A percentile compares a stretch with the other conserved stretches of the same genome.
Evolutionary conservation across 2,797 vertebrate genomes (phyloP).

Genomic region (Manis javanica): DNA sequence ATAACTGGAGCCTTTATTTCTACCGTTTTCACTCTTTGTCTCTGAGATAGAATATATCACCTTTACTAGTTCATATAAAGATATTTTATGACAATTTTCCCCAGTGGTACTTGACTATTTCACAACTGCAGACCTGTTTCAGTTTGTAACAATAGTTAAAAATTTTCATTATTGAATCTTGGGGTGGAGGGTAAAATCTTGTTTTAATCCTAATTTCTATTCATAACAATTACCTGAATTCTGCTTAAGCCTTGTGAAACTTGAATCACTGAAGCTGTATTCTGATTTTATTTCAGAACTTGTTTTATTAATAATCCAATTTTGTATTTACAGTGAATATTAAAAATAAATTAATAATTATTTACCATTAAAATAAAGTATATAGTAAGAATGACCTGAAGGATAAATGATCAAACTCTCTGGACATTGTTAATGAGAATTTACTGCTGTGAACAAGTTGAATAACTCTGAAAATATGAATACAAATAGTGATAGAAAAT

Average conservation of each 20-base stretch:
- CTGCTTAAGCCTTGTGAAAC: constrained; percentile 27
- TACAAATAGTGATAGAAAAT: neutral
- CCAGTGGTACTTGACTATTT: neutral
- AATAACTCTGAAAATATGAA: neutral
- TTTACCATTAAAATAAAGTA: constrained; percentile 48
- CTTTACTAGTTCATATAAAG: neutral
- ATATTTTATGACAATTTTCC: neutral
- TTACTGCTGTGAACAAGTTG: neutral
- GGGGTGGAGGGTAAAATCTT: neutral
- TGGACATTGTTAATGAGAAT: neutral
- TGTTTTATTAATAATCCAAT: constrained; percentile 58
- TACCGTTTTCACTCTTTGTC: neutral
- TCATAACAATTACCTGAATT: constrained; percentile 63
- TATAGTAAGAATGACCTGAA: constrained; percentile 1
- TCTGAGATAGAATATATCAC: neutral
- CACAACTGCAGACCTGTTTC: neutral
- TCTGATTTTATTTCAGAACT: constrained; percentile 59
- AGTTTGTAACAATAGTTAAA: neutral
- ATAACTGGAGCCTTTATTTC: neutral
- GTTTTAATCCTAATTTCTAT: constrained; percentile 49
- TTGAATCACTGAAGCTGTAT: neutral
- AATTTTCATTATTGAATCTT: neutral
- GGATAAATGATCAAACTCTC: constrained; percentile 47
- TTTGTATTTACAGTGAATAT: constrained; percentile 43
- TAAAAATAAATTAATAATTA: constrained; percentile 66